Evolutionary conservation across 2,888 invertebrate species (phyloP), one percentile per base, ranked within the genome.

Genomic region (Poecilobothrus nobilitatus): DNA sequence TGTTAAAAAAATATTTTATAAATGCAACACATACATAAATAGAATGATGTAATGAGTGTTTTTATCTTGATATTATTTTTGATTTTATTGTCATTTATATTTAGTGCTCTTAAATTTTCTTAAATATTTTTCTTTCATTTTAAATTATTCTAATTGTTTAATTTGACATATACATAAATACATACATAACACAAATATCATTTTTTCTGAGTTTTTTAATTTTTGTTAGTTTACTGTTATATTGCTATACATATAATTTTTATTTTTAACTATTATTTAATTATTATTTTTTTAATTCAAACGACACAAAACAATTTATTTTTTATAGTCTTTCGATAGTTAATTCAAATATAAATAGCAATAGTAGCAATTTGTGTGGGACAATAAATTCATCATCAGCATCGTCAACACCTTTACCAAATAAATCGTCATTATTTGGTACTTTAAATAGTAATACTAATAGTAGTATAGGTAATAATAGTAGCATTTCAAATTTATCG

Each of bases 361-460:
- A 76, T 74, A 79, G 72, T 76, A 77, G 73, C 41, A 63, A 66
- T 63, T 37, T 61, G 44, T 72, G 75, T 37, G 68, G 70, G 70
- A 70, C 70, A 67, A 66, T 72, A 33, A 67, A 68, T 68, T 70
- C 72, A 63, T 67, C 73, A 68, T 69, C 73, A 70, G 70, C 71
- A 70, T 68, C 73, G 72, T 73, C 77, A 22, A 71, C 68, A 66
- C 74, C 80, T 75, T 75, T 77, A 72, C 80, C 82, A 69, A 81
- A 81, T 74, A 81, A 77, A 73, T 82, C 82, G 66, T 73, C 80
- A 66, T 74, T 82, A 71, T 82, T 82, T 72, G 79, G 78, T 73
- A 73, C 65, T 66, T 41, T 22, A 20, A 66, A 41, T 66, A 71
- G 21, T 66, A 69, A 53, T 63, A 8, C 67, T 67, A 63, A 67